A percentile compares a stretch with the other conserved stretches of the same genome.
These are phyloP conservation scores for Brotula barbata DNA, from an alignment of 2,797 vertebrate genomes.

Conservation along the genomic window DNA sequence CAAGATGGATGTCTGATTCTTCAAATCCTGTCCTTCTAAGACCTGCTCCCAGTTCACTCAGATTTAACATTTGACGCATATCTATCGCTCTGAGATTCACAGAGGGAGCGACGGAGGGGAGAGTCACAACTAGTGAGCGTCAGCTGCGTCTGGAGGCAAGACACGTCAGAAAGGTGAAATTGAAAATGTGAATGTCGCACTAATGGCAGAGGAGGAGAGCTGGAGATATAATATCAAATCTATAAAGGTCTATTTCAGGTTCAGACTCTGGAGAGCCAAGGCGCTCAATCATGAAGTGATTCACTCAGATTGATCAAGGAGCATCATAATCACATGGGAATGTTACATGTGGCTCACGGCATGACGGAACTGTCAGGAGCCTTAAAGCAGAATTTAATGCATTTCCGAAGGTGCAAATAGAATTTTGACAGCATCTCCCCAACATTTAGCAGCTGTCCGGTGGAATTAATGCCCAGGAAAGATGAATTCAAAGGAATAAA, in stretches of 20 bases:
- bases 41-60: background rate
- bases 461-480: slow-evolving; percentile 56
- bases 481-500: slow-evolving; percentile 36
- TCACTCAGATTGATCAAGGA: slow-evolving; percentile 75
- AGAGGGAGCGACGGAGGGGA: slow-evolving; percentile 25
- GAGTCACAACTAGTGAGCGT: slow-evolving; percentile 31
- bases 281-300: slow-evolving; percentile 70
- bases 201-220: slow-evolving; percentile 60
- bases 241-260: slow-evolving; percentile 77
- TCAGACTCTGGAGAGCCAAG: slow-evolving; percentile 54
- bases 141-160: slow-evolving; percentile 59
- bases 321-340: slow-evolving; percentile 69
- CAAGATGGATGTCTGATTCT: slow-evolving; percentile 30
- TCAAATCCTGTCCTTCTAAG: slow-evolving; percentile 8
- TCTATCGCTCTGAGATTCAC: slow-evolving; percentile 27
- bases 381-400: slow-evolving; percentile 65
- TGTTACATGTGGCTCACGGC: slow-evolving; percentile 60
- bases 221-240: slow-evolving; percentile 72
- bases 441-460: slow-evolving; percentile 67
- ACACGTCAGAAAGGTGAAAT: slow-evolving; percentile 62
- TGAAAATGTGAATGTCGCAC: slow-evolving; percentile 70
- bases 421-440: slow-evolving; percentile 63
- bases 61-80: slow-evolving; percentile 16
- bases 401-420: slow-evolving; percentile 64
- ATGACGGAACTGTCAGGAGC: slow-evolving; percentile 56